These are phyloP conservation scores for Colletes latitarsis DNA, from an alignment of 1,140 invertebrate genomes.

Conservation along the genomic window DNA sequence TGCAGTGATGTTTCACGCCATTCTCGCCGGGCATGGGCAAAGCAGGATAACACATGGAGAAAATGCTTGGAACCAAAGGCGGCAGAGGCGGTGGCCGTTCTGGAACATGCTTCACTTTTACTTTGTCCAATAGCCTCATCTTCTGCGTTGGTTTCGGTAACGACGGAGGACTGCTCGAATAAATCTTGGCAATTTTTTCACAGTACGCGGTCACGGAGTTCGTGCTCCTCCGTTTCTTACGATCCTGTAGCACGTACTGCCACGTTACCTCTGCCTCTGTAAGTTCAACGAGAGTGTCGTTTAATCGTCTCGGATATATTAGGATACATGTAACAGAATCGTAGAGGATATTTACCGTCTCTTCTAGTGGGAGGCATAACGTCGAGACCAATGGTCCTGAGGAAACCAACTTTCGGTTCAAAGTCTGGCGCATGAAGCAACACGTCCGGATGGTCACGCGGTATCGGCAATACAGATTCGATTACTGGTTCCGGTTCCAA, in stretches of 20 bases:
- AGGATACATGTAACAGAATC: not conserved
- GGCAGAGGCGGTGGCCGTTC: slow-evolving; percentile 72
- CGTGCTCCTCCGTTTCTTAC: slow-evolving; percentile 77
- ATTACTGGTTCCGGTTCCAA: slow-evolving; percentile 63
- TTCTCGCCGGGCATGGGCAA: slow-evolving; percentile 75
- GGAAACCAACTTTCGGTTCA: slow-evolving; percentile 77
- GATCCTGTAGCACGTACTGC: slow-evolving; percentile 78
- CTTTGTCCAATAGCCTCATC: slow-evolving; percentile 73
- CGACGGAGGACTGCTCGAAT: slow-evolving; percentile 73
- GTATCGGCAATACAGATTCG: slow-evolving; percentile 76
- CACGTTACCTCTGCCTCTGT: slow-evolving; percentile 79
- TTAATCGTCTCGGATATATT: not conserved
- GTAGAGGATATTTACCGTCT: slow-evolving; percentile 72
- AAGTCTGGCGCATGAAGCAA: slow-evolving; percentile 76
- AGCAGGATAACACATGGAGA: slow-evolving; percentile 67
- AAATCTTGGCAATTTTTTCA: slow-evolving; percentile 74
- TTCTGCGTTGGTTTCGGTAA: slow-evolving; percentile 72
- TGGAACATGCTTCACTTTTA: slow-evolving; percentile 70
- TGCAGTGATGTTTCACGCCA: slow-evolving; percentile 71
- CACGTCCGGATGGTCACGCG: slow-evolving; percentile 77
- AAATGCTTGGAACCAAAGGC: slow-evolving; percentile 71
- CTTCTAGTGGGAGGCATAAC: slow-evolving; percentile 75
- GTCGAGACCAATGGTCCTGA: slow-evolving; percentile 77
- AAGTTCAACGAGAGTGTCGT: slow-evolving; percentile 23
- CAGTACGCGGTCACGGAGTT: slow-evolving; percentile 79